Percentiles rank a stretch among this genome's conserved stretches.
Conservation (phyloP, 92 coral and sea anemone genomes). For the Epizoanthus stellaris region DNA sequence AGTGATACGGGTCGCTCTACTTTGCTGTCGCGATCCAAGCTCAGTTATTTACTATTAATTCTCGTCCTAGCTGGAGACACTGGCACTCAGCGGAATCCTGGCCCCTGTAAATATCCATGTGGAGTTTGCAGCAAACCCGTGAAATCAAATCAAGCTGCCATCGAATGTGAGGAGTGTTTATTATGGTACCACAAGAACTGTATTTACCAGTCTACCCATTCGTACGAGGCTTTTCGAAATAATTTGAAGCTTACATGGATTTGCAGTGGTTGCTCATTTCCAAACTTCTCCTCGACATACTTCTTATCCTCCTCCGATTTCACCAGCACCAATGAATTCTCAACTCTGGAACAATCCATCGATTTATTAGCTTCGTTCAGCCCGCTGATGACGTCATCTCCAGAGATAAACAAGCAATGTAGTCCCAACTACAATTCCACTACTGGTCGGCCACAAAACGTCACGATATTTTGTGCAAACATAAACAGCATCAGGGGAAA, state of each 20-base stretch:
- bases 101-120: constrained; percentile 13
- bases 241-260: constrained; percentile 44
- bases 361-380: neutral
- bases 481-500: neutral
- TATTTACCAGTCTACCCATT: constrained; percentile 22
- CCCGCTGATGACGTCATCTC: constrained; percentile 40
- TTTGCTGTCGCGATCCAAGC: constrained; percentile 4
- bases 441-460: no score
- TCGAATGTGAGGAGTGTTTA: constrained; percentile 10
- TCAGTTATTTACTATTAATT: neutral
- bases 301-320: constrained; percentile 15
- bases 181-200: constrained; percentile 18
- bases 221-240: constrained; percentile 37
- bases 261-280: constrained; percentile 37
- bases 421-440: no score
- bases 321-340: constrained; percentile 29
- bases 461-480: neutral
- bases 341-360: constrained; percentile 16
- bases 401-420: neutral
- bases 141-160: neutral
- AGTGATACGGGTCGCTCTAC: neutral
- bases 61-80: constrained; percentile 16
- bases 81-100: neutral
- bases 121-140: constrained; percentile 1
- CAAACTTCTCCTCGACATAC: constrained; percentile 34